Evolutionary conservation across 2,888 invertebrate genomes (phyloP).

Genomic region (Trissonchulus latispiculum): DNA sequence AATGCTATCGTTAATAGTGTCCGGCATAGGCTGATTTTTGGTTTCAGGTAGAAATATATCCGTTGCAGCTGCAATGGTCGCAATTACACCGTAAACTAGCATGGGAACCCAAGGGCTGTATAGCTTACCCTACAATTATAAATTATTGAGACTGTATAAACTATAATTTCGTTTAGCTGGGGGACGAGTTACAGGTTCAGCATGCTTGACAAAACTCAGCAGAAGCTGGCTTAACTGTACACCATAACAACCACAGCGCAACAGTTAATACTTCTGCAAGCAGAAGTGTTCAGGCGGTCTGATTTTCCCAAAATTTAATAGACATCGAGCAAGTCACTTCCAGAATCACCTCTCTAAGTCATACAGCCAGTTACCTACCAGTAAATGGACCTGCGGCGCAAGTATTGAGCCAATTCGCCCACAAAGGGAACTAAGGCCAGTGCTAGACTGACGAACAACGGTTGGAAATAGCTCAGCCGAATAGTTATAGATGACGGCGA

Average conservation of each 20-base stretch:
- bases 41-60: conserved; percentile 22
- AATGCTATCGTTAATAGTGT: conserved; percentile 18
- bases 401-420: conserved; percentile 19
- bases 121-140: conserved; percentile 5
- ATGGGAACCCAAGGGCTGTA: conserved; percentile 15
- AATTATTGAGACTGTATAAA: no score
- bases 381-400: conserved; percentile 21
- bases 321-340: no score
- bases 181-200: no score
- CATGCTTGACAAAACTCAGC: no score
- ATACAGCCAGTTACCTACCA: no score
- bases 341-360: no score
- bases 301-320: no score
- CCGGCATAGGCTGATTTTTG: conserved; percentile 10
- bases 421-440: conserved; percentile 18
- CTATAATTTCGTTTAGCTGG: no score
- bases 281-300: no score
- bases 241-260: no score
- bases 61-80: neutral
- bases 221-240: no score
- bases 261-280: no score
- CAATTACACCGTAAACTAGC: conserved; percentile 15
- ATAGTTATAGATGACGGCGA: conserved; percentile 23
- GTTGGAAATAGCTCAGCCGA: conserved; percentile 21
- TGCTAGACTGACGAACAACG: conserved; percentile 21